Evolutionary conservation across 2,888 invertebrate species (phyloP), one percentile per base, ranked within the genome.

Genomic region (Gymnosoma rotundatum): DNA sequence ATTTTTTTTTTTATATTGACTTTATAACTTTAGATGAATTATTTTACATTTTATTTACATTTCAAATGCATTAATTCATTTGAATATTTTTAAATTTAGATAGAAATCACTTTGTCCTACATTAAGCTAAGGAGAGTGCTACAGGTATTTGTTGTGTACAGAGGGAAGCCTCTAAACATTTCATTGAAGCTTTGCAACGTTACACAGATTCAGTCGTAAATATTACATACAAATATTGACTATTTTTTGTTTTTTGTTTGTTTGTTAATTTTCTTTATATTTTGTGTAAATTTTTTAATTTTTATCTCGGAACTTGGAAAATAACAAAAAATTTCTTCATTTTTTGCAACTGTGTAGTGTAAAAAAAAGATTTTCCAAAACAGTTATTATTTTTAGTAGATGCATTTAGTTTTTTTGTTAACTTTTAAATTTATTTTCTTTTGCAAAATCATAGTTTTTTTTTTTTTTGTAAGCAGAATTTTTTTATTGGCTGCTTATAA

Each of bases 181-280:
- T 54, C 14, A 58, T 20, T 52, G 20, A 12, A 61, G 63, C 60
- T 78, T 72, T 74, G 50, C 25, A 61, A 58, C 66, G 73, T 64
- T 48, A 64, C 69, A 78, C 63, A 50, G 21, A 64, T 58, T 73
- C 42, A 73, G 38, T 36, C 60, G 70, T 32, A 45, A 81, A 54
- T 69, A 58, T 73, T 45, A 38, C 56, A 48, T 63, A 38, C 70
- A 86, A 85, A 83, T 86, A 85, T 83, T 86, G 81, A 45, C 16
- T 80, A 82, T 83, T 74, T 72, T 63, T 45, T 32, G 3, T 32
- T 32, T 5, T 63, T 60, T 42, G 48, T 36, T 61, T 45, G n/a
- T 54, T 58, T 12, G 10, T 42, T 42, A 54, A n/a, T 50, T 50
- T 56, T 42, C 18, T 45, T 66, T 6, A 32, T 52, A 54, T 70